Percentiles rank a stretch among this genome's conserved stretches.
phyloP scores from a whole-genome alignment of 1,140 invertebrate genomes.

The Cyclina sinensis region DNA sequence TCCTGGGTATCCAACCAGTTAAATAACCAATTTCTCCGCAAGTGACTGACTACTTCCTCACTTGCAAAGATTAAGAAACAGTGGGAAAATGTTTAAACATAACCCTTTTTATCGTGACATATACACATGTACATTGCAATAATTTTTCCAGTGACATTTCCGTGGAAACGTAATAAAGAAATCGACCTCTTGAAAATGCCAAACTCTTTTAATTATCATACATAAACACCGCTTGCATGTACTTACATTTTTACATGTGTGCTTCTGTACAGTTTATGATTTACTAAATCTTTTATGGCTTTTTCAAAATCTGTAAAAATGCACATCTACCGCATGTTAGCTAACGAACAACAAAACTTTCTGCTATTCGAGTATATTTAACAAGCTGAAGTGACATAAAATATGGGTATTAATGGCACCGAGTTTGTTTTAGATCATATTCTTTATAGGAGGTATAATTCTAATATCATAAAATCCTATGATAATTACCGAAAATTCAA shows the following conservation, averaged over 20 bases:
- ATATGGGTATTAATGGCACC: constrained; percentile 29
- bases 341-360: background rate
- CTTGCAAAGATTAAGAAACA: too few species aligned
- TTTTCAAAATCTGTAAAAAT: background rate
- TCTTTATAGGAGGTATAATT: constrained; percentile 27
- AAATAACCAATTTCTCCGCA: too few species aligned
- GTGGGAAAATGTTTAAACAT: too few species aligned
- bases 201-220: background rate
- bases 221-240: background rate
- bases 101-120: too few species aligned
- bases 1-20: too few species aligned
- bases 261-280: background rate
- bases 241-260: background rate
- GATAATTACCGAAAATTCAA: constrained; percentile 32
- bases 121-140: too few species aligned
- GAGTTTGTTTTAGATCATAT: constrained; percentile 25
- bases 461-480: constrained; percentile 36
- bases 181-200: background rate
- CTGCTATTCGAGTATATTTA: background rate
- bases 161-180: too few species aligned
- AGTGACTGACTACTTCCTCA: too few species aligned
- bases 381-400: constrained; percentile 25
- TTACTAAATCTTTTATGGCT: background rate
- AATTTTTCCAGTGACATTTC: too few species aligned
- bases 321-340: background rate